Evolutionary conservation across 1,140 invertebrate species (phyloP), one percentile per base, ranked within the genome.

Genomic region (Drosophila azteca): DNA sequence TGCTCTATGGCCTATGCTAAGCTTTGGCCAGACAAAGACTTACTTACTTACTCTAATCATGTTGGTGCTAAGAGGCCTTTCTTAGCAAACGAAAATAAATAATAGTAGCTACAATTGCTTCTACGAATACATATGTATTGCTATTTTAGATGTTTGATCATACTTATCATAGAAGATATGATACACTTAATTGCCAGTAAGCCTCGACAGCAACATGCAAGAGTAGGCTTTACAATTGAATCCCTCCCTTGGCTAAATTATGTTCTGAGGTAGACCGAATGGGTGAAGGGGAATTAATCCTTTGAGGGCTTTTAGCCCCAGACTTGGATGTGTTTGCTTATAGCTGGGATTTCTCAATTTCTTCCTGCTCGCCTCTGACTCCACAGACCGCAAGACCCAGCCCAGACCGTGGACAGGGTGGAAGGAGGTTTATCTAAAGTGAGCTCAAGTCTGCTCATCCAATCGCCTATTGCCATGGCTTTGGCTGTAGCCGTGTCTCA

Each of bases 391-490:
- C 11, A 49, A 49, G 13, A 13, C 13, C 7, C 7, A 49, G 24
- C 11, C 11, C 35, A 5, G 3, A 4, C 35, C 11, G 0, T 11
- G 35, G 35, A 5, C 11, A 5, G 35, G 35, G 35, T 54, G 41
- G 39, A 9, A 46, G 31, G 1, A 17, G 8, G 29, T 29, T 8
- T 31, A 48, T 52, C 20, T 39, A 53, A 61, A 11, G 46, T 43
- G 15, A 59, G 24, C 35, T 55, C 31, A 74, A 76, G 50, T 67
- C 62, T 51, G 54, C 50, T 31, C 62, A 59, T 64, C 74, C 50
- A 69, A 77, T 78, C 61, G 60, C 22, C 77, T 63, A 63, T 71
- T 78, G 59, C 46, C 57, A 15, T 26, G 5, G 2, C 48, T 39
- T 20, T 51, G 35, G 35, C 17, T 20, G 62, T 26, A 26, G 2